Base-by-base conservation (phyloP, 2,797 vertebrate genomes). In the Acipenser transmontanus region DNA sequence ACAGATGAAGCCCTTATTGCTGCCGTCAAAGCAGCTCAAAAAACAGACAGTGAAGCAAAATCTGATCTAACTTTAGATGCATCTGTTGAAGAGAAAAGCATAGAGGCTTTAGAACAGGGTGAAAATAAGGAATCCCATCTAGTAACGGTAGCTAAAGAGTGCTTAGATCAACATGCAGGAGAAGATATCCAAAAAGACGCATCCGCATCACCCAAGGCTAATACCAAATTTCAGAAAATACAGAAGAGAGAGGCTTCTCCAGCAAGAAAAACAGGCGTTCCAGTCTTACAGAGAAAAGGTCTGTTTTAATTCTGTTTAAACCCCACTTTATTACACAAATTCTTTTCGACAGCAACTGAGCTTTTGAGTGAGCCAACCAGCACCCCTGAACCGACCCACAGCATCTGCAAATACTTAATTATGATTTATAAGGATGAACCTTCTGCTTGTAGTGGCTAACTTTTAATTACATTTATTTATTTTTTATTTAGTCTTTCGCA, bases 221-320 rank as follows among this genome's bases (percentile, higher is more conserved):
- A 75, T 50, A 6, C 72, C 1, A 65, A 77, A 71, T 77, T 80
- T 73, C 81, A 80, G 73, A 75, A 74, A 77, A 68, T 71, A 2
- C 60, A 74, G 68, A 78, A 79, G 61, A 78, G 13, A 13, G 54
- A 57, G 6, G 54, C 73, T 72, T 78, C 82, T n/a, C 71, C 84
- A 10, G 71, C 76, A 78, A 82, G 82, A 85, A 86, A 85, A 81
- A 89, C 87, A 73, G 9, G 87, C 81, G 86, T 89, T 69, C 87
- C 88, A 0, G 81, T 89, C 6, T 69, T 87, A 68, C 64, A 87
- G 71, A 74, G 71, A 74, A 89, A 88, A 89, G 88, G 88, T 90
- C 87, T 87, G 88, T 89, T 73, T 75, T 77, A 72, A 76, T 77
- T 72, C 65, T 51, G 1, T 72, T 78, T 78, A 74, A 76, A 72